Percentiles rank a stretch among this genome's conserved stretches.
phyloP scores from a whole-genome alignment of 2,797 vertebrate species.

The Lemur catta region DNA sequence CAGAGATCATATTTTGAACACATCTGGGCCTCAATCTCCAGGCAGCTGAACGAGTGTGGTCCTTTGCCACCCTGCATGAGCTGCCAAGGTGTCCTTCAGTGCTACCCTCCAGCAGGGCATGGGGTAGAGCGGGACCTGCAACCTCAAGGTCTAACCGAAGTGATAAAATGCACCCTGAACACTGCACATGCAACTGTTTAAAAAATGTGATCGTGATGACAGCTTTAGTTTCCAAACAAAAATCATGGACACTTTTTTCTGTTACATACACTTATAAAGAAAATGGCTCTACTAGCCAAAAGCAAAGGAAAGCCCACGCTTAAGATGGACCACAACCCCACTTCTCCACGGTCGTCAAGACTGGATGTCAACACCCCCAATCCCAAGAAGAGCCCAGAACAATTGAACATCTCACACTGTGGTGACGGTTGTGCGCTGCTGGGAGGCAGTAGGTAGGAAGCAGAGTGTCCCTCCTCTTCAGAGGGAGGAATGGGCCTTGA shows the following conservation, averaged over 20 bases:
- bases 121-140: not conserved
- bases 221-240: not conserved
- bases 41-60: not conserved
- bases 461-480: not conserved
- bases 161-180: not conserved
- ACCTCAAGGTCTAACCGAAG: not conserved
- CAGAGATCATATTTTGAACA: not conserved
- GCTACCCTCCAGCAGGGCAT: not conserved
- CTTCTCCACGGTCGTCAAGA: not conserved
- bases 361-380: not conserved
- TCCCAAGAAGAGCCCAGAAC: not conserved
- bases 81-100: not conserved
- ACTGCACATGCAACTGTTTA: not conserved
- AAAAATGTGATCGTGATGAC: not conserved
- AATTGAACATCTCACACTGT: not conserved
- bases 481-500: not conserved
- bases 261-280: not conserved
- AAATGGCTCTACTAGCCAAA: not conserved
- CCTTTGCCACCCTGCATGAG: slow-evolving; percentile 46
- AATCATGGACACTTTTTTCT: slow-evolving; percentile 6
- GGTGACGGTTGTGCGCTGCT: not conserved
- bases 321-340: not conserved
- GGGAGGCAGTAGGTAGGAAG: not conserved
- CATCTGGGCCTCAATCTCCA: slow-evolving; percentile 65
- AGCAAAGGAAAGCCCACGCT: slow-evolving; percentile 7